These are phyloP conservation scores for sheep (Ovis aries) DNA, from an alignment of 2,113 vertebrate species.

Conservation along the genomic window ARS-UI_Ramb_v3.0 NC_056057.1:40340501-40341000, in stretches of 20 bases:
- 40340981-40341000: not conserved
- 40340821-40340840: not conserved
- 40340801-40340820: not conserved
- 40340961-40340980: not conserved
- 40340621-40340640: slow-evolving; percentile 52
- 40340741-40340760: not conserved
- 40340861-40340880: not conserved
- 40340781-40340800: not conserved
- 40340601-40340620: slow-evolving; percentile 52
- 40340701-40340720: not conserved
- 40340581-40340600: slow-evolving; percentile 31
- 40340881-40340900: not conserved
- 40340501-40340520: slow-evolving; percentile 31
- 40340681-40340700: slow-evolving; percentile 6
- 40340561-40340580: slow-evolving; percentile 44
- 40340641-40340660: slow-evolving; percentile 36
- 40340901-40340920: not conserved
- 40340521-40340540: slow-evolving; percentile 56
- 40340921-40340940: not conserved
- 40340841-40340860: not conserved
- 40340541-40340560: slow-evolving; percentile 59
- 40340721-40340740: not conserved
- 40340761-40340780: not conserved
- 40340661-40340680: slow-evolving; percentile 43
- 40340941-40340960: not conserved